These are phyloP conservation scores for Spinus olivaceus DNA, from an alignment of 2,797 vertebrate species.

Conservation along the genomic window DNA sequence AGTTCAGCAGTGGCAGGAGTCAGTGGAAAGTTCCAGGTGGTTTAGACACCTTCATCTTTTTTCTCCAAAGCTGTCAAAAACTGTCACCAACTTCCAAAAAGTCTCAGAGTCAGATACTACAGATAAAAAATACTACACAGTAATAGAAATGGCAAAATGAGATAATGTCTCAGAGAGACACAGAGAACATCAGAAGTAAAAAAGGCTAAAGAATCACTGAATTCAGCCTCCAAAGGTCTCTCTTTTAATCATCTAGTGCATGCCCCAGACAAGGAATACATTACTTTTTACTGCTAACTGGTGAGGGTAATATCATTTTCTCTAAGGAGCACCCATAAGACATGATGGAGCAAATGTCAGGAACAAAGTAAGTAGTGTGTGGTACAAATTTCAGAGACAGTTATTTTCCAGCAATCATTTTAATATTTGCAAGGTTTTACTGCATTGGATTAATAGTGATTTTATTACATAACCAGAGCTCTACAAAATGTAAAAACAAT, in stretches of 20 bases:
- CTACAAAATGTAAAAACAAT: not conserved
- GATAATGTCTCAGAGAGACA: not conserved
- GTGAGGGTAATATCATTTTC: not conserved
- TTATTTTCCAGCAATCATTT: slow-evolving; percentile 5
- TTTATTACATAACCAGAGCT: not conserved
- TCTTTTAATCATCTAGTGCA: not conserved
- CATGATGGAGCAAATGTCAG: not conserved
- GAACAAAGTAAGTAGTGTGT: not conserved
- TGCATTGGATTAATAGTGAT: not conserved
- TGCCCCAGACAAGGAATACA: not conserved
- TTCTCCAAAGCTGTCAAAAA: not conserved
- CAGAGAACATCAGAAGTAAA: not conserved
- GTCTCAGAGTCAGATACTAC: not conserved
- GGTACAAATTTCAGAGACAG: not conserved
- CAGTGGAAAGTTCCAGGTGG: not conserved
- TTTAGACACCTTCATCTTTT: not conserved
- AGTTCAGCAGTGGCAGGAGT: not conserved
- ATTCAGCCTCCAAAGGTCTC: not conserved
- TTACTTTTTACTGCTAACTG: slow-evolving; percentile 5
- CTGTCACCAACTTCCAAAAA: not conserved
- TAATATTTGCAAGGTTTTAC: not conserved
- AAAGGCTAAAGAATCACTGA: not conserved
- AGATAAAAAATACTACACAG: not conserved
- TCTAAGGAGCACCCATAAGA: not conserved
- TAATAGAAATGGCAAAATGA: not conserved